Evolutionary conservation across 2,888 invertebrate species (phyloP), one percentile per base, ranked within the genome.

Genomic region (Trissonchulus sp.): DNA sequence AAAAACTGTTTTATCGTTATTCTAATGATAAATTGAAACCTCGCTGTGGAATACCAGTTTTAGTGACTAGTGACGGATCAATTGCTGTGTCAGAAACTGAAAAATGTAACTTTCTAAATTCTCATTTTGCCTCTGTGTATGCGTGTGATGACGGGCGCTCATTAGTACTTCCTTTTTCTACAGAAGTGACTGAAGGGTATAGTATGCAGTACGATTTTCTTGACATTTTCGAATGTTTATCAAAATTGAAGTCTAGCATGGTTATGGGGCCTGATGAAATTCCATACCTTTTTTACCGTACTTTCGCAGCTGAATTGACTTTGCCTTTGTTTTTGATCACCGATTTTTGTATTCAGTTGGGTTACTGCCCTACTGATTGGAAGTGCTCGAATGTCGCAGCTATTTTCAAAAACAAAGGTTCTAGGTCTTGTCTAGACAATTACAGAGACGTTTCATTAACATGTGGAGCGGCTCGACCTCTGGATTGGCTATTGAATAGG

Each of bases 231-330:
- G n/a, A n/a, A n/a, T n/a, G n/a, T n/a, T n/a, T n/a, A n/a, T n/a
- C n/a, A n/a, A n/a, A n/a, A n/a, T n/a, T 60, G 60, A 60, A 60
- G n/a, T 18, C 18, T 18, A 18, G 18, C n/a, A 18, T 18, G 18
- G n/a, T 60, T 18, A 18, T n/a, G 18, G 60, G 60, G n/a, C 60
- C 60, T 60, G 60, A 60, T n/a, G 60, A 60, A 60, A 60, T 60
- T 18, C 60, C 60, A 18, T 18, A 18, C 18, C n/a, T 60, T 18
- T 60, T 60, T 60, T 60, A 18, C 18, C 18, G n/a, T 18, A 60
- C 60, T 60, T 60, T 60, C n/a, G 60, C 60, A n/a, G 60, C 60
- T 60, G 60, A 60, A 60, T n/a, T 60, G 18, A 60, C 60, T n/a
- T n/a, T n/a, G n/a, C n/a, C n/a, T n/a, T n/a, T n/a, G n/a, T n/a